Evolutionary conservation across 2,888 invertebrate genomes (phyloP), one percentile per base, ranked within the genome.

Genomic region (Dryococelus australis): DNA sequence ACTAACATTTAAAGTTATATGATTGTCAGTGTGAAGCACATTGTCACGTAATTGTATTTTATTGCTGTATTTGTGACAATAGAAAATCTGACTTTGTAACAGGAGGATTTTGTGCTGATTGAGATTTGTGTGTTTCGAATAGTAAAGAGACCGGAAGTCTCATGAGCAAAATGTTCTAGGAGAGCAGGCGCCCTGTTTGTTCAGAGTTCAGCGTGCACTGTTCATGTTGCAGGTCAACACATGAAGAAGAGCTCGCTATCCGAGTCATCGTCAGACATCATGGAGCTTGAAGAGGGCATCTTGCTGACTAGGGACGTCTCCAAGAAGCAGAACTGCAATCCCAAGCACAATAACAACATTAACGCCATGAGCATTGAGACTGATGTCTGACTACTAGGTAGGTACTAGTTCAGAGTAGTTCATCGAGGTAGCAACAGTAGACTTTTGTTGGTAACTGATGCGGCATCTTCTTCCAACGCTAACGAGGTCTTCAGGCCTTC

Each of bases 271-370:
- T 98, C 98, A 91, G 98, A 98, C 92, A 96, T 97, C 93, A 97
- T 97, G 95, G 98, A 98, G 93, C 94, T 98, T 92, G 98, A 98
- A 91, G 98, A 98, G 93, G 96, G 96, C 91, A 96, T 97, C 91
- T 93, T 96, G 92, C 93, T 96, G 91, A 94, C 95, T 90, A 93
- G 94, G 90, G 94, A 94, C 90, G 94, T 94, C 91, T 94, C 93
- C 93, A 95, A 93, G 93, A 96, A 94, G 94, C 95, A 94, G 94
- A 96, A 94, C 94, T 95, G 93, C 93, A 95, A 95, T 91, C 94
- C 96, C 91, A 94, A 95, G 90, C 96, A 96, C 92, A 96, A 95
- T 93, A 96, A 96, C 93, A 95, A 96, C 91, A 95, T 96, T 92
- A 96, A 97, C 93, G 94, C 95, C 90, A 96, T 97, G 94, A 97